Base-by-base conservation (phyloP, 1,140 invertebrate genomes). In the Belonocnema kinseyi region DNA sequence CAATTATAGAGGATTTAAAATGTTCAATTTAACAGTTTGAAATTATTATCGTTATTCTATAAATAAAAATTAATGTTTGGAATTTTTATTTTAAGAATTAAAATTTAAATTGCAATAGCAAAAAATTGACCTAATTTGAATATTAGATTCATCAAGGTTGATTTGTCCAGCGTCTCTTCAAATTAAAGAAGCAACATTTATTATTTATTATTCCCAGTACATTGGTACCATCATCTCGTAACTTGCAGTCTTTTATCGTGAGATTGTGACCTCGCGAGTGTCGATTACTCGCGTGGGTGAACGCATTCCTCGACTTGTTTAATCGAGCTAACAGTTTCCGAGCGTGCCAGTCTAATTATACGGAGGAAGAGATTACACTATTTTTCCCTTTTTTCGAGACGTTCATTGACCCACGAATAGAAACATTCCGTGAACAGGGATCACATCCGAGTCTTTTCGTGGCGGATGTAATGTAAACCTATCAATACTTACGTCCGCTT, bases 281-380 rank as follows among this genome's bases (percentile, higher is more conserved):
- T 66, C 61, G 61, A 66, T 66, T 66, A 66, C 61, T 66, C 26
- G 61, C 61, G 61, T 66, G 61, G 61, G 61, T 66, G 61, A 66
- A 7, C 61, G 61, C 61, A 66, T 66, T 66, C 61, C 61, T 66
- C 16, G 61, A 66, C 61, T 66, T 66, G 61, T 40, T 40, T 33
- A 66, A 66, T 66, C 61, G 14, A 66, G 4, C 14, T 33, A 40
- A 66, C 61, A 66, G 61, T 66, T 66, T 66, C 61, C 61, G 61
- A 14, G 61, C 61, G 61, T 66, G 61, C 13, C 61, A 33, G 61
- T 66, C 61, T 66, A 66, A 66, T 66, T 66, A 66, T 66, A 66
- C 46, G 61, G 33, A 66, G 61, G 61, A 66, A 66, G 61, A 66
- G 61, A 66, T 66, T 40, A 66, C 61, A 66, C 61, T 40, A 33